Evolutionary conservation across 2,113 vertebrate genomes (phyloP).

Genomic region (Sceloporus tristichus): DNA sequence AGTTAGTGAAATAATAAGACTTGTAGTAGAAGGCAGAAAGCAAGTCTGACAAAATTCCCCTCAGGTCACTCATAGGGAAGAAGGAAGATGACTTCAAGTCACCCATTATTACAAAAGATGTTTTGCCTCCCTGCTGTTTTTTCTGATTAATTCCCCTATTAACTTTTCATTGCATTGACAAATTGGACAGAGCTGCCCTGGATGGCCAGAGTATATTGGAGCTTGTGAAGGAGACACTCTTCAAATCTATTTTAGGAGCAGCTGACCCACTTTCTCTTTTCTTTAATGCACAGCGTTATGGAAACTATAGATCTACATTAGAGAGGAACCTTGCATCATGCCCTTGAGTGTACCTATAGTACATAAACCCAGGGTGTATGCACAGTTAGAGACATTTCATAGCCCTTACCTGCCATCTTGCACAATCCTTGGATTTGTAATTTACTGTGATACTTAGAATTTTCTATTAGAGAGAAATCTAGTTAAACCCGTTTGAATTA

Average conservation of each 20-base stretch:
- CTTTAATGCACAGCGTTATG: neutral
- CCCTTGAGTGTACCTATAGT: neutral
- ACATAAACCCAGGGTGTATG: neutral
- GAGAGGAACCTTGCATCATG: neutral
- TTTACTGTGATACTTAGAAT: too few species aligned
- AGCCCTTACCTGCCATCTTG: too few species aligned
- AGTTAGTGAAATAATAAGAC: constrained; percentile 23
- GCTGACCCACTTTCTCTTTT: neutral
- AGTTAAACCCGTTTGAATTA: too few species aligned
- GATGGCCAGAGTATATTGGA: neutral
- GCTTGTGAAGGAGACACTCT: neutral
- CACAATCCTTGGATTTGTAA: too few species aligned
- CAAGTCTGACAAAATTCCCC: neutral
- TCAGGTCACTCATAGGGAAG: neutral
- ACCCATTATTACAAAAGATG: neutral
- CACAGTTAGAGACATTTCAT: too few species aligned
- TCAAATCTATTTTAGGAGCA: constrained; percentile 1
- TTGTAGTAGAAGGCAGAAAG: neutral
- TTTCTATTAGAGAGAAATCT: too few species aligned
- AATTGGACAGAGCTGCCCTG: neutral
- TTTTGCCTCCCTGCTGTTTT: neutral
- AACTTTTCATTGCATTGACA: constrained; percentile 1
- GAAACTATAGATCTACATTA: neutral
- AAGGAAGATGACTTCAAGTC: neutral
- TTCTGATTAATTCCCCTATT: constrained; percentile 4